These are phyloP conservation scores for Oligia strigilis DNA, from an alignment of 2,888 invertebrate species.

Conservation along the genomic window DNA sequence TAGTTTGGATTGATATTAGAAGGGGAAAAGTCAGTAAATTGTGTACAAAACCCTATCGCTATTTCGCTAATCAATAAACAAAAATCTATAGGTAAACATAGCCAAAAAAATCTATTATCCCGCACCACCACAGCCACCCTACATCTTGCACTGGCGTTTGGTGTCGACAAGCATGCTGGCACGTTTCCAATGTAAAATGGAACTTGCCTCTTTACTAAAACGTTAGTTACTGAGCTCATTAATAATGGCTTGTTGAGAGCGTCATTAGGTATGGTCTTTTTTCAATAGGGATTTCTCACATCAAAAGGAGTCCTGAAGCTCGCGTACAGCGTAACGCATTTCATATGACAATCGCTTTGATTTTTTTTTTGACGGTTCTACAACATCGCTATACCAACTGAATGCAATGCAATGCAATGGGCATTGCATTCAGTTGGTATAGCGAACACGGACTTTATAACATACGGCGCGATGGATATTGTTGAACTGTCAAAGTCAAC, in stretches of 20 bases:
- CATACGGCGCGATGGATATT: not conserved
- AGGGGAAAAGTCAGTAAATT: not conserved
- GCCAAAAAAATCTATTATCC: constrained; percentile 22
- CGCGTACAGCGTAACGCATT: not conserved
- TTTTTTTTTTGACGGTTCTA: not conserved
- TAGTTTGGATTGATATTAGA: too few relatives aligned
- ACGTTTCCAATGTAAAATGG: constrained; percentile 84
- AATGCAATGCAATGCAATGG: too few relatives aligned
- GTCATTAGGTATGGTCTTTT: constrained; percentile 67
- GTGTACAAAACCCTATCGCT: not conserved
- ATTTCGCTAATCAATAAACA: not conserved
- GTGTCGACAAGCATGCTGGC: constrained; percentile 81
- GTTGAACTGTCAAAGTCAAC: not conserved
- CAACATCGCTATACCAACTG: too few relatives aligned
- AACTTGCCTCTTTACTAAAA: constrained; percentile 77
- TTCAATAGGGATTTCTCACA: constrained; percentile 46
- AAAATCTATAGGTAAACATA: not conserved
- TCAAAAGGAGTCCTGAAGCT: constrained; percentile 23
- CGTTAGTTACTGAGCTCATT: constrained; percentile 79
- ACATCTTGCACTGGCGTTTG: constrained; percentile 69
- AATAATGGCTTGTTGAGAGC: constrained; percentile 79
- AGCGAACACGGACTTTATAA: not conserved
- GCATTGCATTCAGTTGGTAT: not conserved
- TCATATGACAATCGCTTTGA: not conserved
- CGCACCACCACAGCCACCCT: constrained; percentile 57